Percentiles rank a stretch among this genome's conserved stretches.
Conservation (phyloP, 2,113 vertebrate species). For the Mesoclemmys tuberculata region DNA sequence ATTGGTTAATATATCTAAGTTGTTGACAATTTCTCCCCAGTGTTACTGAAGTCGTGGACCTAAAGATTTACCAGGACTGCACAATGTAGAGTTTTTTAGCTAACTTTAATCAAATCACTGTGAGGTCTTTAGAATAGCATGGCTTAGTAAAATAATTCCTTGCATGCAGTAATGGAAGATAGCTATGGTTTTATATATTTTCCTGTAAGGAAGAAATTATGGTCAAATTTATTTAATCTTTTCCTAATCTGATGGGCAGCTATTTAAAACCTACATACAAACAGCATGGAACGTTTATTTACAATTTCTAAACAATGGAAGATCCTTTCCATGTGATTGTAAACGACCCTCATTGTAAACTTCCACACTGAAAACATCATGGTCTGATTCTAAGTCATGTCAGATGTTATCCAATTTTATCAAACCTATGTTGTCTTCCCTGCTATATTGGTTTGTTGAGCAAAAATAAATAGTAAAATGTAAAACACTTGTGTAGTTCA, state of each 20-base stretch:
- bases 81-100: neutral
- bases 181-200: neutral
- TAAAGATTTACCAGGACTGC: neutral
- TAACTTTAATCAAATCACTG: accelerated
- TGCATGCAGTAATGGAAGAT: neutral
- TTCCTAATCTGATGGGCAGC: neutral
- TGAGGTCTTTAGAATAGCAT: accelerated
- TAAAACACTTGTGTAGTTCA: neutral
- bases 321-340: neutral
- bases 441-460: neutral
- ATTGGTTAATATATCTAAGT: neutral
- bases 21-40: neutral
- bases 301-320: neutral
- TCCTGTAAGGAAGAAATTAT: neutral
- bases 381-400: neutral
- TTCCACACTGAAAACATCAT: neutral
- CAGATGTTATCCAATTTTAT: neutral
- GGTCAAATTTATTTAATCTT: neutral
- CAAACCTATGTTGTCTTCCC: neutral
- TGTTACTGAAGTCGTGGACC: neutral
- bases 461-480: neutral
- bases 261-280: neutral
- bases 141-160: neutral
- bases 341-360: neutral
- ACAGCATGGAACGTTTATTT: neutral